Percentiles rank a stretch among this genome's conserved stretches.
These are phyloP conservation scores for Drosophila albomicans DNA, from an alignment of 1,140 invertebrate species.

Conservation along the genomic window DNA sequence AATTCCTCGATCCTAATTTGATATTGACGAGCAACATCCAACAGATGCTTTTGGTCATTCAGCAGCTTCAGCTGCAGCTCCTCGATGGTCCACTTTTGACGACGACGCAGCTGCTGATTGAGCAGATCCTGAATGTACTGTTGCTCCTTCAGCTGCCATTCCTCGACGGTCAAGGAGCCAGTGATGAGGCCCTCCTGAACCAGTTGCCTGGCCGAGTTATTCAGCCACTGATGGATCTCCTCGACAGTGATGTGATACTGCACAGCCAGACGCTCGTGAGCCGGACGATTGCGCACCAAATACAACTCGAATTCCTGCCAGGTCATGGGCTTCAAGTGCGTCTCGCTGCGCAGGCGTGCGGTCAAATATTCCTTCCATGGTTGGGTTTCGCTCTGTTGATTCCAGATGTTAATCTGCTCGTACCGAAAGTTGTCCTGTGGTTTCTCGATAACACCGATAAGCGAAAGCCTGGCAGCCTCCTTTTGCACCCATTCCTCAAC, in stretches of 20 bases:
- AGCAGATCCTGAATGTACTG: slow-evolving; percentile 69
- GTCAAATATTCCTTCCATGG: slow-evolving; percentile 62
- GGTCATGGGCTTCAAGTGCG: slow-evolving; percentile 56
- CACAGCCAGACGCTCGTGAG: slow-evolving; percentile 61
- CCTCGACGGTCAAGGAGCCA: slow-evolving; percentile 38
- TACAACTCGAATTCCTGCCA: slow-evolving; percentile 72
- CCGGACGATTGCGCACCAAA: slow-evolving; percentile 52
- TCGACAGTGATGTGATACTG: slow-evolving; percentile 75
- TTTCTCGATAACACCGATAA: slow-evolving; percentile 69
- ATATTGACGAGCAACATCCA: slow-evolving; percentile 63
- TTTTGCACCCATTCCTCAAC: slow-evolving; percentile 79
- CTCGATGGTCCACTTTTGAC: slow-evolving; percentile 74
- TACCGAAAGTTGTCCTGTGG: slow-evolving; percentile 58
- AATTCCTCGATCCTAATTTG: slow-evolving; percentile 70
- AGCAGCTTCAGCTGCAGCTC: slow-evolving; percentile 62
- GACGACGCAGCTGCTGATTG: slow-evolving; percentile 63
- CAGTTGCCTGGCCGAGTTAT: slow-evolving; percentile 52
- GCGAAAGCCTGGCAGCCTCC: slow-evolving; percentile 70
- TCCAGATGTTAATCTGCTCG: slow-evolving; percentile 61
- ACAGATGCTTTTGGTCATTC: slow-evolving; percentile 65
- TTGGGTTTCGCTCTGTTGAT: slow-evolving; percentile 28
- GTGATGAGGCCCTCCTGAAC: slow-evolving; percentile 58
- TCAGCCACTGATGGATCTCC: slow-evolving; percentile 70
- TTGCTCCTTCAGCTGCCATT: slow-evolving; percentile 68
- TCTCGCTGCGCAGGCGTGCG: slow-evolving; percentile 54